Evolutionary conservation across 2,113 vertebrate genomes (phyloP), one percentile per base, ranked within the genome.

Genomic region (Myiopsitta monachus): DNA sequence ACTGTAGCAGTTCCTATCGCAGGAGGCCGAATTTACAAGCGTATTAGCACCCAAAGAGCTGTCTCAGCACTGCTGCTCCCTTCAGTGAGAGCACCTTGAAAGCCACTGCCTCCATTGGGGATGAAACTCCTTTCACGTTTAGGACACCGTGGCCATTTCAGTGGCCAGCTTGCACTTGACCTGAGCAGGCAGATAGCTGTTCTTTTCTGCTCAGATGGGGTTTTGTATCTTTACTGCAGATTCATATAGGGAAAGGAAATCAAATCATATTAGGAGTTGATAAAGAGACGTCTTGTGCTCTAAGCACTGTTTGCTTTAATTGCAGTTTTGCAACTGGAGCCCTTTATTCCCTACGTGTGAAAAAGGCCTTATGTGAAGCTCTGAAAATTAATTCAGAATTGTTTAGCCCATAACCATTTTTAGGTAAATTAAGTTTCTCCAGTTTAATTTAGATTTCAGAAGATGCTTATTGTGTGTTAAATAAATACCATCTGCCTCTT

Each of bases 401-500:
- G 81, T 88, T 97, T 88, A 94, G 88, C 94, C 80, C 81, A 4
- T 14, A 84, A 88, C 97, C 8, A 84, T 94, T 97, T 97, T 66
- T 94, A 97, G 94, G 73, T 96, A 97, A 97, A 96, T 97, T 94
- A 96, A 97, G 87, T 94, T 97, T 97, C 95, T 87, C 83, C 83
- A 97, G 97, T 98, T 98, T 95, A 98, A 98, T 98, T 98, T 98
- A 95, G 93, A 97, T 97, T 98, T 97, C 95, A 97, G 98, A 97
- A 97, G 96, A 97, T 95, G 91, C 97, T 95, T 97, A 95, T 86
- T 97, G 92, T 97, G 90, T 79, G 93, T 97, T 97, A 98, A 98
- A 98, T 98, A 98, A 97, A 98, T 97, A 94, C 97, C 98, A 97
- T 98, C 97, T 98, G 98, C 97, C 97, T 95, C 92, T 97, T 98